A percentile compares a stretch with the other conserved stretches of the same genome.
phyloP scores from a whole-genome alignment of 2,888 invertebrate genomes.

The Carterocephalus palaemon region DNA sequence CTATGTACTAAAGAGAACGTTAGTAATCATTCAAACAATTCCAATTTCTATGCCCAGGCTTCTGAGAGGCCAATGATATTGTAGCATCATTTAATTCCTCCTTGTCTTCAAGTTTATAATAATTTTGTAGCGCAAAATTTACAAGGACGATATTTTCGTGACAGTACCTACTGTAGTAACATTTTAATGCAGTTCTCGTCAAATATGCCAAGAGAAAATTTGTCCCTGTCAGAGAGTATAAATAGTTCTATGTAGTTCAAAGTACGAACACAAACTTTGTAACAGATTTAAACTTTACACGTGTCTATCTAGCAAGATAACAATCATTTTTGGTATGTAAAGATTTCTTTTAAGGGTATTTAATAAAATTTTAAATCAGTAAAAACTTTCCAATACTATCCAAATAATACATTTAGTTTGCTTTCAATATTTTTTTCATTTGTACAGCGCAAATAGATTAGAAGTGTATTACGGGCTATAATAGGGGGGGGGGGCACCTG shows the following conservation, averaged over 20 bases:
- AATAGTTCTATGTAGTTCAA: constrained; percentile 45
- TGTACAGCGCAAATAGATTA: too few relatives aligned
- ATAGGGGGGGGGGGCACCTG: too few relatives aligned
- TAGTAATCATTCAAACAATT: too few relatives aligned
- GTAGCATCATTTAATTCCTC: neutral
- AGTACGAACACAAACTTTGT: constrained; percentile 24
- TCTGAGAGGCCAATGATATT: constrained; percentile 23
- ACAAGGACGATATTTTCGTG: constrained; percentile 22
- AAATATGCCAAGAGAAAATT: constrained; percentile 45
- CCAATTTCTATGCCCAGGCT: too few relatives aligned
- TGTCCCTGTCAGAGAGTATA: constrained; percentile 46
- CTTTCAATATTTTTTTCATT: too few relatives aligned
- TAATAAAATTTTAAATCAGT: too few relatives aligned
- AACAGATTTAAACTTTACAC: constrained; percentile 19
- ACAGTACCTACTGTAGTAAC: constrained; percentile 23
- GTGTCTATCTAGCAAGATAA: constrained; percentile 2
- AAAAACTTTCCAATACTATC: too few relatives aligned
- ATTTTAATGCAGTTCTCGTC: constrained; percentile 38
- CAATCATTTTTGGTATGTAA: constrained; percentile 1
- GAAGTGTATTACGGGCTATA: too few relatives aligned
- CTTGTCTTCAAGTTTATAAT: constrained; percentile 10
- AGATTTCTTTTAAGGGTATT: too few relatives aligned
- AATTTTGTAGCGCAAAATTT: constrained; percentile 18
- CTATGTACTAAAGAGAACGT: too few relatives aligned
- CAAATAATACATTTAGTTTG: too few relatives aligned